Base-by-base conservation (phyloP, 92 coral and sea anemone species). In the Zoanthus gigantus region DNA sequence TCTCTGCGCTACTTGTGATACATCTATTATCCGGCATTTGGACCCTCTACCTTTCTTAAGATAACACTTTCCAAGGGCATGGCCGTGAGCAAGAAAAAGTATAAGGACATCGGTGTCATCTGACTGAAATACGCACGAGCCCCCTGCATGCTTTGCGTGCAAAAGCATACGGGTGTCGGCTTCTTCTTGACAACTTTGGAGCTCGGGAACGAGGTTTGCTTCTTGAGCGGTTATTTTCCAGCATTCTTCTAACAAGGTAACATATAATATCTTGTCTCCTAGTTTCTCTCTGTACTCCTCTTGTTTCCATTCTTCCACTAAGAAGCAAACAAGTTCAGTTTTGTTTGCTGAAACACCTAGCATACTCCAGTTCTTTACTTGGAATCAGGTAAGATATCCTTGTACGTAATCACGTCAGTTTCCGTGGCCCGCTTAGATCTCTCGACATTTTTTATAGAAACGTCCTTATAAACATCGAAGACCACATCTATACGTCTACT, bases 281-380 rank as follows among this genome's bases (percentile, higher is more conserved):
- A 69, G 74, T 69, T 30, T 69, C 4, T 69, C 74, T 69, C 74
- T 69, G 30, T 69, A 30, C 47, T 69, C 74, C 18, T 69, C 29
- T 29, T 69, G 74, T 69, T 69, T 69, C 74, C 74, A 69, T 69
- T 76, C 47, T 18, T 56, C 57, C 89, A 86, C 89, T 13, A 86
- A 74, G 77, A 86, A 86, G 56, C 76, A 56, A 42, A 86, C 83
- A 45, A 75, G 52, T 63, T 86, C 84, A 16, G 82, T 23, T 66
- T 86, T 86, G 89, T 86, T 86, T 71, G 84, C 84, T 16, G 89
- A 65, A 76, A 77, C 84, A 76, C 44, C 60, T 75, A 46, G 76
- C 63, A 86, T 60, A 31, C 77, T 86, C 89, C 89, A 86, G 37
- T 74, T 15, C 57, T 76, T 76, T 9, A 86, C 82, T 13, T 76